Base-by-base conservation (phyloP, 2,113 vertebrate genomes). In the Leuciscus idus region DNA sequence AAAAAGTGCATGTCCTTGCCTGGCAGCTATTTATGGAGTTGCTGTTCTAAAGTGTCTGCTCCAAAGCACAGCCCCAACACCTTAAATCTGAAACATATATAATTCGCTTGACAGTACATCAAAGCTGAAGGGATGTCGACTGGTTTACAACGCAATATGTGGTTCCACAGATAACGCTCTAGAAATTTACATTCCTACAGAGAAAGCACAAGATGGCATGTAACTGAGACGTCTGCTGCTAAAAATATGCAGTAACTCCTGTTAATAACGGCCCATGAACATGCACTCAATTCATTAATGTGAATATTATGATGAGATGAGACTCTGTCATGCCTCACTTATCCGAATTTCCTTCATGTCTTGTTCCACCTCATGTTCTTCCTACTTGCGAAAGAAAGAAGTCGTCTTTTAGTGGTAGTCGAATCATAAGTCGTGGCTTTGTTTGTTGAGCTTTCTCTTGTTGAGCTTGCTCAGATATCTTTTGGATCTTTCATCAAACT, bases 11-110 rank as follows among this genome's bases (percentile, higher is more conserved):
- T 48, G 88, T 84, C 88, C 90, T 91, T 91, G 92, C 93, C 91
- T 91, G 83, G 85, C 48, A 79, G 87, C 92, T 92, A 94, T 93
- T 92, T 93, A 92, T 82, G 70, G 70, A 83, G 79, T 70, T 83
- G 70, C 48, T 86, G 62, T 66, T 48, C 28, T 55, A 76, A 83
- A 83, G 43, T 83, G 57, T 81, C 79, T 64, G 21, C 23, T 85
- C 48, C 9, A 64, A 15, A 68, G 46, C 64, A 83, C 28, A 83
- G 48, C 28, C 61, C 81, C 62, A 83, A 83, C 46, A 17, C 66
- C 28, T 23, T 26, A 73, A 57, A 73, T 84, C 82, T 84, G 66
- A 84, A 57, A 59, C 68, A 57, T 59, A 73, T 59, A 59, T 84
- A 50, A 74, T 46, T 6, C 1, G 26, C 4, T 30, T 85, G 84